These are phyloP conservation scores for Teleogryllus occipitalis DNA, from an alignment of 1,140 invertebrate genomes.

Conservation along the genomic window DNA sequence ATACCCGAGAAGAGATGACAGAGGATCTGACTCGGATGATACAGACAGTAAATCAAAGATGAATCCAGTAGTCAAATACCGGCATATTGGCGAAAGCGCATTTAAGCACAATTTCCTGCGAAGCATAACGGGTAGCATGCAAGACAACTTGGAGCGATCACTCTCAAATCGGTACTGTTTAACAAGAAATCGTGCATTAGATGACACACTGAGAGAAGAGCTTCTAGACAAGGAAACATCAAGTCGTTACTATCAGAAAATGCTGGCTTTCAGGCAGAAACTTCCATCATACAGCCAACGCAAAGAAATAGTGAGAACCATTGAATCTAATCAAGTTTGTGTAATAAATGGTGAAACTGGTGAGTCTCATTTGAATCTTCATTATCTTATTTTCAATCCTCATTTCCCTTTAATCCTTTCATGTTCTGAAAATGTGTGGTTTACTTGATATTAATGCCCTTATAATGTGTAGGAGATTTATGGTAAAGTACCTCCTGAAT, in stretches of 20 bases:
- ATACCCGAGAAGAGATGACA: not conserved
- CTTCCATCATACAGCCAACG: slow-evolving; percentile 32
- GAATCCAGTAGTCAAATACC: slow-evolving; percentile 28
- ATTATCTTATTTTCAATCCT: too few species aligned
- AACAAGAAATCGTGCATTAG: slow-evolving; percentile 25
- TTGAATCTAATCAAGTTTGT: slow-evolving; percentile 33
- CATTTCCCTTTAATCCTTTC: too few species aligned
- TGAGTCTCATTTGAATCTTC: slow-evolving; percentile 6
- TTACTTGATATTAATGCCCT: too few species aligned
- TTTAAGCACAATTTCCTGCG: slow-evolving; percentile 32
- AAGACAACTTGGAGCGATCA: slow-evolving; percentile 24
- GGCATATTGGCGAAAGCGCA: slow-evolving; percentile 30
- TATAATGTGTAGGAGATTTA: too few species aligned
- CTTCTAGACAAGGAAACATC: slow-evolving; percentile 28
- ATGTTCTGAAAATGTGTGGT: too few species aligned
- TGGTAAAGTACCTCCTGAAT: too few species aligned
- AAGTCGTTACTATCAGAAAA: slow-evolving; percentile 32
- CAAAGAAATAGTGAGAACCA: slow-evolving; percentile 29
- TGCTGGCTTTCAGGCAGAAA: slow-evolving; percentile 31
- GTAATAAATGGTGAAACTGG: slow-evolving; percentile 38
- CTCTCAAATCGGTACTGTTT: slow-evolving; percentile 16
- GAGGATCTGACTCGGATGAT: not conserved
- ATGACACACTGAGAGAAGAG: slow-evolving; percentile 28
- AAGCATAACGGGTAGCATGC: slow-evolving; percentile 30
- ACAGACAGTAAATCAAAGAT: not conserved